Base-by-base conservation (phyloP, 2,888 invertebrate species). In the Drosophila eohydei region DNA sequence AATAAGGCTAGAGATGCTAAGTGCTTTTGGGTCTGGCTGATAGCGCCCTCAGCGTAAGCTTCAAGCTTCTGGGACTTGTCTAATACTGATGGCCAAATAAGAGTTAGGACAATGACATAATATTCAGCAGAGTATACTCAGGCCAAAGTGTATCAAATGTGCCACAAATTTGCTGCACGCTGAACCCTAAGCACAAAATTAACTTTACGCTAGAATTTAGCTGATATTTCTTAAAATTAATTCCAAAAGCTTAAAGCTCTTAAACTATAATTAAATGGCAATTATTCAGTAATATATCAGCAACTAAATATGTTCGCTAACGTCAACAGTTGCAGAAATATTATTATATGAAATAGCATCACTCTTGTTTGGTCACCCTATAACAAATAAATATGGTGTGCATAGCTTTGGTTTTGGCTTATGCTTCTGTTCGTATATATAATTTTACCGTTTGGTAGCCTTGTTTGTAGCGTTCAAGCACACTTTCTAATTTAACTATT, bases 401-500 rank as follows among this genome's bases (percentile, higher is more conserved):
- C 28, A 46, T 28, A 1, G 28, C 2, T 16, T 21, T 21, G 32
- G 32, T 11, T 32, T n/a, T 32, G 32, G 32, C 32, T 11, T 30
- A 4, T 9, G 30, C 44, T 26, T 7, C 26, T 44, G 6, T 44
- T 8, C 28, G 11, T 1, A 2, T 30, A 48, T 30, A 48, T 48
- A 30, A 30, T 30, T 28, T 30, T 48, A 30, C 48, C n/a, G 48
- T n/a, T 48, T 9, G 9, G n/a, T 4, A 32, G 34, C 51, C 51
- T 52, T 52, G 12, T 52, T 36, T n/a, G 21, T 28, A 26, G 7
- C 4, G 21, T n/a, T 12, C 30, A 16, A n/a, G 12, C 41, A 8
- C 5, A 32, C 64, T 60, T 51, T 51, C 36, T 30, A 64, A n/a
- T 40, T 43, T 36, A 36, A 32, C 11, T n/a, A 38, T 62, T 21